These are phyloP conservation scores for Heliconius himera DNA, from an alignment of 1,140 invertebrate species.

Conservation along the genomic window DNA sequence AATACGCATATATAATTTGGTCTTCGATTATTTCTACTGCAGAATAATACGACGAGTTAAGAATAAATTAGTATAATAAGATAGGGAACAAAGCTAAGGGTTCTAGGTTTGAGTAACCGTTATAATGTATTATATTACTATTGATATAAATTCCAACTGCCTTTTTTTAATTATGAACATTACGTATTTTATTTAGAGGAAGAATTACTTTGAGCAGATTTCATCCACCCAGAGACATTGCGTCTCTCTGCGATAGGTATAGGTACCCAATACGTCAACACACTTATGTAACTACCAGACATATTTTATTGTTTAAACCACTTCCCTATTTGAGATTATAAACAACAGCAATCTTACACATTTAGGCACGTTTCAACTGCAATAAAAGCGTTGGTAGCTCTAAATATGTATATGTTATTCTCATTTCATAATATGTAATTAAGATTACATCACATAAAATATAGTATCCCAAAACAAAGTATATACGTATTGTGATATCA, in stretches of 20 bases:
- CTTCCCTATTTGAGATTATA: too few species aligned
- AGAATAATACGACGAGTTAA: conserved; percentile 68
- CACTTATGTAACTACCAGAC: too few species aligned
- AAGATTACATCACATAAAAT: not conserved
- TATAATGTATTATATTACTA: conserved; percentile 27
- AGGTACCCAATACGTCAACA: too few species aligned
- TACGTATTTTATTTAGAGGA: not conserved
- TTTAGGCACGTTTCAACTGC: too few species aligned
- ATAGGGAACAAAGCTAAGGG: conserved; percentile 75
- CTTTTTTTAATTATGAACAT: not conserved
- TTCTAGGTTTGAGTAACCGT: conserved; percentile 73
- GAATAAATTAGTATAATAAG: conserved; percentile 80
- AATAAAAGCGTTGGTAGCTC: too few species aligned
- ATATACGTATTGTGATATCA: not conserved
- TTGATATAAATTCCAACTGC: not conserved
- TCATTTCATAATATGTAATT: not conserved
- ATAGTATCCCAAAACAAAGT: not conserved
- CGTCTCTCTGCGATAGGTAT: too few species aligned
- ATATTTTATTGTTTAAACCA: too few species aligned
- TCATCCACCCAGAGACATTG: too few species aligned
- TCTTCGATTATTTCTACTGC: conserved; percentile 77
- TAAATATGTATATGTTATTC: too few species aligned
- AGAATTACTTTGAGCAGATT: not conserved
- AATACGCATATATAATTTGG: conserved; percentile 81
- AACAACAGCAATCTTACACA: too few species aligned